Evolutionary conservation across 2,888 invertebrate genomes (phyloP).

Genomic region (Lasioglossum oenotherae): DNA sequence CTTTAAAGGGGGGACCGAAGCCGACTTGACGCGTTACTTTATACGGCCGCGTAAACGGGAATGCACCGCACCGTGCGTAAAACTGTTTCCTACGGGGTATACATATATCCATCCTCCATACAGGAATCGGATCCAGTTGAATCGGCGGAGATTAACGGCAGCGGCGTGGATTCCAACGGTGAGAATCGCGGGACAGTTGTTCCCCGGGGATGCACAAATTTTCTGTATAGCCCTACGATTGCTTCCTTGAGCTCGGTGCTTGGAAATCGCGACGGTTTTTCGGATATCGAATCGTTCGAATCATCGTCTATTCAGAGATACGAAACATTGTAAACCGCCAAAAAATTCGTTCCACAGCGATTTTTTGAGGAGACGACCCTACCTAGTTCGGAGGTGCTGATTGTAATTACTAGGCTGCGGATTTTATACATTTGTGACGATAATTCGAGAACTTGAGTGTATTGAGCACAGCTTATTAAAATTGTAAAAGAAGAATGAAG

Average conservation of each 20-base stretch:
- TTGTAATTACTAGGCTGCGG: no score
- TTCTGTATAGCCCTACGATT: neutral
- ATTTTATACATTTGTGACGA: no score
- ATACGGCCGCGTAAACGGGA: conserved; percentile 42
- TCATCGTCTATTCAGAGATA: neutral
- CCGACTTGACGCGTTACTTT: conserved; percentile 16
- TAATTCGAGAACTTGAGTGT: no score
- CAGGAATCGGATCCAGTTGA: conserved; percentile 43
- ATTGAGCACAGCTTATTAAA: no score
- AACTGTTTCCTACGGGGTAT: conserved; percentile 26
- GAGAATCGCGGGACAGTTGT: conserved; percentile 49
- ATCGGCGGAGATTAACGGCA: conserved; percentile 53
- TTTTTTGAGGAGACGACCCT: no score
- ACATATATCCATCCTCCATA: neutral
- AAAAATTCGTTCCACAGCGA: neutral
- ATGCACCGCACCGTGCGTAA: conserved; percentile 40
- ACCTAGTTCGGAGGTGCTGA: no score
- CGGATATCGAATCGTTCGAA: neutral
- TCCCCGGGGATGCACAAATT: conserved; percentile 33
- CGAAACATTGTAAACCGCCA: neutral
- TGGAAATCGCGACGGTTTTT: neutral
- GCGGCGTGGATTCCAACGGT: conserved; percentile 36
- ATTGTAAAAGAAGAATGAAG: no score
- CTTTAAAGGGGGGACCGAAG: conserved; percentile 8
- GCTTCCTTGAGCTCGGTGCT: neutral